Evolutionary conservation across 1,140 invertebrate species (phyloP), one percentile per base, ranked within the genome.

Genomic region (Sinonovacula constricta): DNA sequence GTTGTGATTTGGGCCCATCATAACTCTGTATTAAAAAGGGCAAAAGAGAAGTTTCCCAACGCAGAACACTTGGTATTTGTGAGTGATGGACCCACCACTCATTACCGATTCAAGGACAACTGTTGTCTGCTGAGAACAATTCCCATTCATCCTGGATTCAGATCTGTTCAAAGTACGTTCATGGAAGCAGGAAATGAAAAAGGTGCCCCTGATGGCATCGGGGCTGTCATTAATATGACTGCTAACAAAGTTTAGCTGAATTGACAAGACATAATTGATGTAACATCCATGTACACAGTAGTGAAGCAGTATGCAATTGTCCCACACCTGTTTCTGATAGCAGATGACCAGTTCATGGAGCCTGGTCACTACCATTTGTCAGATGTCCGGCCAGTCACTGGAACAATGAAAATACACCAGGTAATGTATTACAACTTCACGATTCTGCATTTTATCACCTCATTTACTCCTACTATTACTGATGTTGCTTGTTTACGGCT

Each of bases 181-280:
- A 87, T 80, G 53, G 90, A 91, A 85, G 82, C 88, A 36, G 89
- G 90, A 22, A 90, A 92, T 87, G 91, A 91, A 18, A 92, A 92
- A 80, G 91, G 90, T n/a, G 87, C 87, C 24, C 87, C 90, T 59
- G 90, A 92, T 89, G 91, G 91, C 59, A 85, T 92, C 34, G 91
- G 91, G 31, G 91, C 86, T 3, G 81, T 74, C 26, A 83, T 91
- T 49, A 92, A 92, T 82, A 39, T 93, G 63, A 18, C 36, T 30
- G 79, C 79, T n/a, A 79, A 85, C 45, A 10, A 39, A 36, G 49
- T 34, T 31, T 59, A 71, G 3, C 15, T n/a, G n/a, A n/a, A n/a
- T n/a, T n/a, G n/a, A n/a, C n/a, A n/a, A n/a, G n/a, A n/a, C n/a
- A n/a, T n/a, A 63, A 24, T 45, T 39, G 72, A 68, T 18, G 12